A percentile compares a stretch with the other conserved stretches of the same genome.
phyloP scores from a whole-genome alignment of 1,140 invertebrate genomes.

The Panulirus ornatus region DNA sequence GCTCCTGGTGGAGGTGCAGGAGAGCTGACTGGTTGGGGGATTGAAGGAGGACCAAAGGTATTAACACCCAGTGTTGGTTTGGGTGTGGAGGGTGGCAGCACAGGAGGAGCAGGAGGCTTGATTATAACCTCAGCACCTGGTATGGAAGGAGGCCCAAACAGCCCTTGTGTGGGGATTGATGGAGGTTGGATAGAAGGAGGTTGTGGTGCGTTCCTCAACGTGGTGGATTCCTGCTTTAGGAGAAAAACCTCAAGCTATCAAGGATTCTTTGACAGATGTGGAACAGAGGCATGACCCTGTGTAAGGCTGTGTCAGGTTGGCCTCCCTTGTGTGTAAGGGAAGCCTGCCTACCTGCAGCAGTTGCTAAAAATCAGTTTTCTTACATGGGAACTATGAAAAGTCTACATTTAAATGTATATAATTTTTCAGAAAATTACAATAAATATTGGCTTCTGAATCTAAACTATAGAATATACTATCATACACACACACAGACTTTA shows the following conservation, averaged over 20 bases:
- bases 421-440: no score
- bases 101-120: constrained; percentile 39
- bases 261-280: neutral
- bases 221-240: neutral
- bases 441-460: no score
- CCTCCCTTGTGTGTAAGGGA: neutral
- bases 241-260: neutral
- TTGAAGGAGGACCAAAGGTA: constrained; percentile 45
- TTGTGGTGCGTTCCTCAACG: neutral
- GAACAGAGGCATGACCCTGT: neutral
- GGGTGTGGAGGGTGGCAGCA: constrained; percentile 49
- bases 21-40: constrained; percentile 44
- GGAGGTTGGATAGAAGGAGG: neutral
- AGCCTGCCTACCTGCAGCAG: neutral
- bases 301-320: neutral
- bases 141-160: neutral
- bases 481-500: no score
- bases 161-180: neutral
- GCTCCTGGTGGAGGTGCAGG: constrained; percentile 50
- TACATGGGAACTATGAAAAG: neutral
- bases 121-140: neutral
- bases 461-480: no score
- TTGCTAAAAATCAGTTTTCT: neutral
- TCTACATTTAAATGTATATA: no score
- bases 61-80: neutral